These are phyloP conservation scores for Gambusia yucatana DNA, from an alignment of 2,797 vertebrate species.

Conservation along the genomic window DNA sequence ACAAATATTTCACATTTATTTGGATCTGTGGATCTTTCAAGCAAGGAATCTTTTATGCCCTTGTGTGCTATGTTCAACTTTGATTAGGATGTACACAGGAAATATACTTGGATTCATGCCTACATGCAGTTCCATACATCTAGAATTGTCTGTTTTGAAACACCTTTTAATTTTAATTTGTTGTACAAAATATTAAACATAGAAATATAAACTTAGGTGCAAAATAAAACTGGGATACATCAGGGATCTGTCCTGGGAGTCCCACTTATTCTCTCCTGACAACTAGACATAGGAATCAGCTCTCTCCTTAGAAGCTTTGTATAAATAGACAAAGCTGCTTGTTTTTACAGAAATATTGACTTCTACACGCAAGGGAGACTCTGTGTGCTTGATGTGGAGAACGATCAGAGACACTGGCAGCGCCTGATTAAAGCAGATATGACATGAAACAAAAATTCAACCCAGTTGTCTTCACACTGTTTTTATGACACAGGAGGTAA, in stretches of 20 bases:
- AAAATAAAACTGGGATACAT: not conserved
- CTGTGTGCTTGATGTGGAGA: conserved; percentile 23
- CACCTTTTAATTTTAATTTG: not conserved
- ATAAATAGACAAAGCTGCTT: not conserved
- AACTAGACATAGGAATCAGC: not conserved
- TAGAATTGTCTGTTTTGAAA: not conserved
- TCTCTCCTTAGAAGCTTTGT: not conserved
- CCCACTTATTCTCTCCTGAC: not conserved
- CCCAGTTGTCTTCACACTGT: not conserved
- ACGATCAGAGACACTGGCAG: conserved; percentile 20
- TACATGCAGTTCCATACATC: not conserved
- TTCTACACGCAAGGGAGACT: conserved; percentile 5
- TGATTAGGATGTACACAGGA: not conserved
- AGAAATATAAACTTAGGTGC: not conserved
- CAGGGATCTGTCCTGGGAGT: not conserved
- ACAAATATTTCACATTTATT: not conserved
- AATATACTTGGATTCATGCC: not conserved
- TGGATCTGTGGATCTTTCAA: not conserved
- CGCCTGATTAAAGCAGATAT: conserved; percentile 27
- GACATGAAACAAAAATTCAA: conserved; percentile 37
- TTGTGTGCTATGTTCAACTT: not conserved
- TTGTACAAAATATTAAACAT: not conserved
- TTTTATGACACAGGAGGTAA: conserved; percentile 1
- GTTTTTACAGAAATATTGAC: conserved; percentile 1
- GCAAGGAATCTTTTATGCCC: not conserved